phyloP scores from a whole-genome alignment of 2,113 vertebrate species.

The Pseudopodoces humilis region DNA sequence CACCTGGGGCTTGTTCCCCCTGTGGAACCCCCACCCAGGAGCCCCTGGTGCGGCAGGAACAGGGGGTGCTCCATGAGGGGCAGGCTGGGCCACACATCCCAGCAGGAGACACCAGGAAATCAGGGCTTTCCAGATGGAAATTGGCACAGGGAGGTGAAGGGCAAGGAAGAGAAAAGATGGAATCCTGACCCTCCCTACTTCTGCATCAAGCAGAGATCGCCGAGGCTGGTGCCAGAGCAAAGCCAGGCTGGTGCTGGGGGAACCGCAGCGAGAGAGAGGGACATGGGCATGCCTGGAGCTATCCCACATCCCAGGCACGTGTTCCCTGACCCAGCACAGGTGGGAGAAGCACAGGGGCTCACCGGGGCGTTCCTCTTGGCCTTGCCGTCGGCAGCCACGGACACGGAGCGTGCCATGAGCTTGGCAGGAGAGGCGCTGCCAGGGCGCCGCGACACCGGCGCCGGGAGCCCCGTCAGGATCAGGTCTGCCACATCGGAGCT shows the following conservation, averaged over 20 bases:
- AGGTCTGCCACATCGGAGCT: slow-evolving; percentile 71
- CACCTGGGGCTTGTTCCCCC: not conserved
- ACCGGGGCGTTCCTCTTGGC: slow-evolving; percentile 80
- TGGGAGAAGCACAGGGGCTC: slow-evolving; percentile 4
- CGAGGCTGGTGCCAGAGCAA: rapidly evolving
- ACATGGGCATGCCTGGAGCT: rapidly evolving
- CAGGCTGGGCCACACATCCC: not conserved
- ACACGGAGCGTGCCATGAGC: slow-evolving; percentile 80
- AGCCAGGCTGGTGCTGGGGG: not conserved
- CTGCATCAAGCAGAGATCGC: rapidly evolving
- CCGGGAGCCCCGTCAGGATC: slow-evolving; percentile 81
- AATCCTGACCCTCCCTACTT: not conserved
- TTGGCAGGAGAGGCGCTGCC: slow-evolving; percentile 78
- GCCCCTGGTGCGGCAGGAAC: rapidly evolving
- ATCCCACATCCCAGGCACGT: rapidly evolving
- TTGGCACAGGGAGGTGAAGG: rapidly evolving
- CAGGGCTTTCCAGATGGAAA: not conserved
- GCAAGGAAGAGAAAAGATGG: not conserved
- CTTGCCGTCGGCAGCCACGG: slow-evolving; percentile 74
- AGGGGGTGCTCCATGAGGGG: not conserved
- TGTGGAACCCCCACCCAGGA: not conserved
- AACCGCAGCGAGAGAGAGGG: rapidly evolving
- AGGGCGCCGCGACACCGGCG: slow-evolving; percentile 77
- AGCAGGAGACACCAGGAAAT: not conserved
- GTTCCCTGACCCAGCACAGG: not conserved